Evolutionary conservation across 2,797 vertebrate species (phyloP).

Genomic region (Aplochiton taeniatus): DNA sequence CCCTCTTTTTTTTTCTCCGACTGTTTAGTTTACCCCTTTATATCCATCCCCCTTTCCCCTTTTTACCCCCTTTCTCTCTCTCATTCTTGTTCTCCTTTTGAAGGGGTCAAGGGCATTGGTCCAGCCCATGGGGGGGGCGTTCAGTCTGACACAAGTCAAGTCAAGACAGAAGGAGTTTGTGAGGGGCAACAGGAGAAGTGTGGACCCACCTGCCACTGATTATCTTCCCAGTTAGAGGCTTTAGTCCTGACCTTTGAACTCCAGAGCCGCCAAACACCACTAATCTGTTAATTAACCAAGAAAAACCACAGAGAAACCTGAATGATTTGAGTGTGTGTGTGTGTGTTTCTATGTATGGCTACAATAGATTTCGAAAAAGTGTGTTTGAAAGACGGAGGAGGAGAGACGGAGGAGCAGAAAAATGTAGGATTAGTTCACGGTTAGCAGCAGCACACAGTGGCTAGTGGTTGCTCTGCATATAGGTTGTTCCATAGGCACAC

Average conservation of each 20-base stretch:
- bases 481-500: not conserved
- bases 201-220: conserved; percentile 81
- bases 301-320: conserved; percentile 77
- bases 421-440: not conserved
- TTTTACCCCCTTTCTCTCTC: conserved; percentile 3
- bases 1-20: not conserved
- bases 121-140: conserved; percentile 13
- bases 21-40: no score
- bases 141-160: conserved; percentile 71
- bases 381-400: conserved; percentile 18
- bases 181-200: conserved; percentile 73
- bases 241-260: conserved; percentile 83
- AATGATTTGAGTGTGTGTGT: conserved; percentile 36
- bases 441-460: conserved; percentile 22
- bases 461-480: conserved; percentile 36
- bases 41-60: not conserved
- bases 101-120: conserved; percentile 51
- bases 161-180: conserved; percentile 60
- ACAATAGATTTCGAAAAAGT: not conserved
- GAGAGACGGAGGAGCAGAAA: conserved; percentile 7
- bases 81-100: conserved; percentile 46
- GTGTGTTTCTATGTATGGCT: conserved; percentile 8
- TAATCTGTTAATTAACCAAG: conserved; percentile 88
- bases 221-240: conserved; percentile 74
- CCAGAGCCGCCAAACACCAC: conserved; percentile 78